phyloP scores from a whole-genome alignment of 2,797 vertebrate species.

The Garrulus glandarius region DNA sequence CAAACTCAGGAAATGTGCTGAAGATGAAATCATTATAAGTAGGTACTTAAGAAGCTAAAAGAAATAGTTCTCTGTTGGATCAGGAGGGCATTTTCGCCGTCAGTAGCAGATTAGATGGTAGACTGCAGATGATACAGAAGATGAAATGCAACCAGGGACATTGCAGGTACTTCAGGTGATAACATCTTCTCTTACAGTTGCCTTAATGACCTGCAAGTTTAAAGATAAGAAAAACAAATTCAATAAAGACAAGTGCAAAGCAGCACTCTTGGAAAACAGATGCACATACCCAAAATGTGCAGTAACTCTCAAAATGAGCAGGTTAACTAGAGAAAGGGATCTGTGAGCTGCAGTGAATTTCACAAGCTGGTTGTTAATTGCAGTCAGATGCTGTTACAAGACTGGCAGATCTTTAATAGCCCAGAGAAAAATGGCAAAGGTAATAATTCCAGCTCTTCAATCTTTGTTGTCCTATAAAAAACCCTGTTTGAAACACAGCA shows the following conservation, averaged over 20 bases:
- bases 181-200: background rate
- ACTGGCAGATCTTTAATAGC: background rate
- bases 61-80: background rate
- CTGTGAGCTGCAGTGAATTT: background rate
- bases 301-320: background rate
- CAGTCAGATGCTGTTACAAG: background rate
- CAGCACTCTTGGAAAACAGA: background rate
- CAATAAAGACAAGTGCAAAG: background rate
- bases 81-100: background rate
- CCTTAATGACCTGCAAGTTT: background rate
- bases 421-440: background rate
- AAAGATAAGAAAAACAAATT: background rate
- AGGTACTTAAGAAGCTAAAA: background rate
- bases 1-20: background rate
- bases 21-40: background rate
- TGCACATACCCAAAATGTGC: accelerated
- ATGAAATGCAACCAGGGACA: background rate
- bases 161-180: background rate
- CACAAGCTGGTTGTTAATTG: background rate
- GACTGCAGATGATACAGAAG: background rate
- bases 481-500: background rate
- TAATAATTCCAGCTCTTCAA: background rate
- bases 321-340: background rate
- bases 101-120: background rate
- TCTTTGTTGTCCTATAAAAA: background rate